Evolutionary conservation across 2,888 invertebrate species (phyloP), one percentile per base, ranked within the genome.

Genomic region (Tipula unca): DNA sequence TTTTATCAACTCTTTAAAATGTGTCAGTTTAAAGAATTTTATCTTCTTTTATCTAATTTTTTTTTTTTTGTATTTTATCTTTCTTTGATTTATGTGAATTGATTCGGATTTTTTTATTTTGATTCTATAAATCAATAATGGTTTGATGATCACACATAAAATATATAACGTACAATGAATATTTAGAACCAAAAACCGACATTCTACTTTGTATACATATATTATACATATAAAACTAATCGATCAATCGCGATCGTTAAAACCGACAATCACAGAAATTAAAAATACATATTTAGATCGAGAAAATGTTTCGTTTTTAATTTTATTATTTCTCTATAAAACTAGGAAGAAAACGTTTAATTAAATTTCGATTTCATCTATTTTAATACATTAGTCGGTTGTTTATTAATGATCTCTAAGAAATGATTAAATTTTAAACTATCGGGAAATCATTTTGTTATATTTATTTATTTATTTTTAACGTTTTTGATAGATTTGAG

Each of bases 141-240:
- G 69, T 25, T 69, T 69, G 69, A 69, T 69, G 69, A 69, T 69
- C 69, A 69, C 69, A 69, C 69, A 69, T 69, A 69, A 69, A 69
- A 69, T 69, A 69, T 10, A 48, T 3, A 48, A 48, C n/a, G n/a
- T 48, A 17, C 48, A 69, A 25, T 69, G 8, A 2, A 48, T 69
- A 25, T 48, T 48, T 25, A 69, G 69, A 69, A 69, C 69, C 69
- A 69, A 69, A 69, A 69, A 20, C 69, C 69, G 69, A 69, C 48
- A 48, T 39, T 39, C 13, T 39, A 39, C 48, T 48, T 48, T 48
- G 48, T 48, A n/a, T n/a, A n/a, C n/a, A n/a, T n/a, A n/a, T n/a
- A n/a, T n/a, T n/a, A n/a, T n/a, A 48, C n/a, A 10, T 13, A n/a
- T 14, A 48, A 48, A 69, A 25, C 69, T 69, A 69, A 69, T 69